A percentile compares a stretch with the other conserved stretches of the same genome.
These are phyloP conservation scores for Colius striatus DNA, from an alignment of 2,113 vertebrate species.

Conservation along the genomic window DNA sequence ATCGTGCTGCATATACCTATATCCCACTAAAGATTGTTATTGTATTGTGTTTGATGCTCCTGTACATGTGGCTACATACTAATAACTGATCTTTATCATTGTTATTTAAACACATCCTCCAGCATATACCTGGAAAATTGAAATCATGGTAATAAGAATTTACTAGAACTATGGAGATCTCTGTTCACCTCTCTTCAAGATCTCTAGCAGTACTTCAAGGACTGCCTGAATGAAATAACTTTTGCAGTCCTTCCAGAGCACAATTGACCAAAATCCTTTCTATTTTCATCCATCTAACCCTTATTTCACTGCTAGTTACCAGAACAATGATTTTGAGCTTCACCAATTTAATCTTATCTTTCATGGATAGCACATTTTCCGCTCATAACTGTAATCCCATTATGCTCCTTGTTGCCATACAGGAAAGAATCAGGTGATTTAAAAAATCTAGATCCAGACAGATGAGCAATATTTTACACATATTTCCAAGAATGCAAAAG, in stretches of 20 bases:
- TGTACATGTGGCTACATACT: background rate
- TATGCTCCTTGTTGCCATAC: background rate
- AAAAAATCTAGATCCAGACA: background rate
- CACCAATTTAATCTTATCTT: background rate
- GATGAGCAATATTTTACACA: background rate
- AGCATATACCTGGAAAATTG: background rate
- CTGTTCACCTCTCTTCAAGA: background rate
- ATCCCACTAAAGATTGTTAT: background rate
- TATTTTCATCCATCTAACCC: background rate
- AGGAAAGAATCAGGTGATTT: background rate
- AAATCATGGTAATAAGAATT: background rate
- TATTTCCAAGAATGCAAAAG: background rate
- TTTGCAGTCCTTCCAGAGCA: background rate
- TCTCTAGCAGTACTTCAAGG: background rate
- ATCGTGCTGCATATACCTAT: background rate
- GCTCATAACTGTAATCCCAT: background rate
- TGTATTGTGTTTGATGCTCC: background rate
- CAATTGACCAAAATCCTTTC: background rate
- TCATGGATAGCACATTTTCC: background rate
- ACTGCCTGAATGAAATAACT: background rate
- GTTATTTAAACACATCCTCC: background rate
- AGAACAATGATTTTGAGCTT: background rate
- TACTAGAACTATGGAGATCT: background rate
- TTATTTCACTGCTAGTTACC: background rate
- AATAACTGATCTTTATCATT: background rate